Conservation (phyloP, 2,113 vertebrate species). For the Hippocampus zosterae region DNA sequence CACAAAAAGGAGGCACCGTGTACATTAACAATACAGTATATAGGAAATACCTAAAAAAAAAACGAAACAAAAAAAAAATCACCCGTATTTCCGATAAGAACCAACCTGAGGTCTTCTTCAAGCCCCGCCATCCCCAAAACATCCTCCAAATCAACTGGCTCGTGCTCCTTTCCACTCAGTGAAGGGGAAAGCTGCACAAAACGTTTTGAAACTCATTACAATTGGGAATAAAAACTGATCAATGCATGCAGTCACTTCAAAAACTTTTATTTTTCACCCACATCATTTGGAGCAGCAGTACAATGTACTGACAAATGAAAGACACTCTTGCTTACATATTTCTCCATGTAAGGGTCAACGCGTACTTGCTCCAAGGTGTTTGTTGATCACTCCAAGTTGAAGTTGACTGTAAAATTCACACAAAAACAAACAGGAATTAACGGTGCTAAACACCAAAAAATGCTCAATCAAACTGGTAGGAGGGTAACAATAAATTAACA, state of each 20-base stretch:
- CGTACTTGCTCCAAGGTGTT: not conserved
- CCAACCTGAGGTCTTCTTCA: conserved; percentile 65
- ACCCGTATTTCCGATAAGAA: conserved; percentile 70
- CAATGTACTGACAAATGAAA: not conserved
- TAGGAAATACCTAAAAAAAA: not conserved
- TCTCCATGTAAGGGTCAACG: not conserved
- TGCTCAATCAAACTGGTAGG: no score
- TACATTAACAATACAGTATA: not conserved
- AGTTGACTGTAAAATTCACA: not conserved
- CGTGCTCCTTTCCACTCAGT: not conserved
- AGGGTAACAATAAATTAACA: no score
- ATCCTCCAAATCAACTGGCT: conserved; percentile 1
- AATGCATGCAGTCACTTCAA: not conserved
- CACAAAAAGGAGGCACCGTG: not conserved
- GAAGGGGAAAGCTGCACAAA: conserved; percentile 5
- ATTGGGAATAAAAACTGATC: not conserved
- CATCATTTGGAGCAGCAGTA: not conserved
- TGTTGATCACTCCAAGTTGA: not conserved
- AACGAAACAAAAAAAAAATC: no score
- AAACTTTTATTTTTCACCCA: not conserved
- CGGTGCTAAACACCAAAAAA: no score
- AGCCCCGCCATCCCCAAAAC: conserved; percentile 8
- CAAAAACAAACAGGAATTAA: not conserved
- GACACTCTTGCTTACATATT: not conserved
- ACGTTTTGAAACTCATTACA: not conserved